Conservation (phyloP, 2,797 vertebrate species). For the Sebastes minor region DNA sequence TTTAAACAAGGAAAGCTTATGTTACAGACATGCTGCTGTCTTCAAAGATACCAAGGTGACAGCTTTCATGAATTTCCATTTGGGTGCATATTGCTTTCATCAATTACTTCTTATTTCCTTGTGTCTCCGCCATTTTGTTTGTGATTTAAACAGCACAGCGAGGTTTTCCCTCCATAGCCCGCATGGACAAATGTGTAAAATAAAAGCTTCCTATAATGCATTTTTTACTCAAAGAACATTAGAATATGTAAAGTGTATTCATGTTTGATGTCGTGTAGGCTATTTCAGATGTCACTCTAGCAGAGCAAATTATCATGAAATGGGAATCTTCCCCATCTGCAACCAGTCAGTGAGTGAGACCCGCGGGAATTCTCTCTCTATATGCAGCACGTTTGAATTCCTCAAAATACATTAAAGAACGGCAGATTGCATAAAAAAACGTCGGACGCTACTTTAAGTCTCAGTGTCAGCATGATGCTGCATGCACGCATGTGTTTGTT, state of each 20-base stretch:
- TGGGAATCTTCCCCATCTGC: slow-evolving; percentile 56
- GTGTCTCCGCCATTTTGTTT: slow-evolving; percentile 39
- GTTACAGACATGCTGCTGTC: slow-evolving; percentile 78
- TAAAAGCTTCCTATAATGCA: neutral
- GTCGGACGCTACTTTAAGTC: slow-evolving; percentile 53
- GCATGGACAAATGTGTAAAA: slow-evolving; percentile 20
- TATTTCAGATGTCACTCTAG: slow-evolving; percentile 55
- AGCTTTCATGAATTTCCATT: slow-evolving; percentile 77
- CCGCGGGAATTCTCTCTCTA: slow-evolving; percentile 60
- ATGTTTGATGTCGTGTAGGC: slow-evolving; percentile 41
- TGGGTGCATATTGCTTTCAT: slow-evolving; percentile 73
- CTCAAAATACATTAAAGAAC: slow-evolving; percentile 63
- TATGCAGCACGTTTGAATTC: slow-evolving; percentile 57
- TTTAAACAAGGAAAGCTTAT: slow-evolving; percentile 64
- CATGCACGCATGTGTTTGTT: slow-evolving; percentile 24
- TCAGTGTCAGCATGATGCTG: slow-evolving; percentile 45
- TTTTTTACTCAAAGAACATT: slow-evolving; percentile 38
- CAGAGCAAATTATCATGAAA: slow-evolving; percentile 70
- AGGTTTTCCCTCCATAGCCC: neutral
- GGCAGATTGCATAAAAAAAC: slow-evolving; percentile 51
- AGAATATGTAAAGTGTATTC: slow-evolving; percentile 71
- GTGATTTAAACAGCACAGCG: slow-evolving; percentile 50
- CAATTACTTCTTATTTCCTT: slow-evolving; percentile 64
- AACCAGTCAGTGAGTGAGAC: slow-evolving; percentile 52
- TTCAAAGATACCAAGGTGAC: slow-evolving; percentile 78